Conservation (phyloP, 2,113 vertebrate genomes). For the Capricornis sumatraensis region DNA sequence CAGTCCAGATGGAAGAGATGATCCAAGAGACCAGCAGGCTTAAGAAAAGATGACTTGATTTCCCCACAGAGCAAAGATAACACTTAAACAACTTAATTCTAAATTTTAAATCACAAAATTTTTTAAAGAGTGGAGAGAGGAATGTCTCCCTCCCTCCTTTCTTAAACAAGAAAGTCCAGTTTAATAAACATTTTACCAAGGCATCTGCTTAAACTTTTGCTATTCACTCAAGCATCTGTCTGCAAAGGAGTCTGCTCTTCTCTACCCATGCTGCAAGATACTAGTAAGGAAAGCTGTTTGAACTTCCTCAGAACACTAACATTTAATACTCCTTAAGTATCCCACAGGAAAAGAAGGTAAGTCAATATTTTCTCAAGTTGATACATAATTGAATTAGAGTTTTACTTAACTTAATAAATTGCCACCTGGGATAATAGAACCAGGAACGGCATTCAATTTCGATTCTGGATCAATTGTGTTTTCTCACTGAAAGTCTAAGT, state of each 20-base stretch:
- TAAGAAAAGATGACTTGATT: background rate
- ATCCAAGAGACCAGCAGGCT: background rate
- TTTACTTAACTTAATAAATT: conserved; percentile 48
- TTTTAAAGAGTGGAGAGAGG: background rate
- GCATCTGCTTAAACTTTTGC: background rate
- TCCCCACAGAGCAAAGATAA: background rate
- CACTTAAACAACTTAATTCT: background rate
- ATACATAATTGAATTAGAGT: conserved; percentile 52
- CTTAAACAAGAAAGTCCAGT: background rate
- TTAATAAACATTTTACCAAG: background rate
- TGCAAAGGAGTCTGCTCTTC: background rate
- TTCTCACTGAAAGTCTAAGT: background rate
- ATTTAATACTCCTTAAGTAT: conserved; percentile 34
- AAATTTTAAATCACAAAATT: background rate
- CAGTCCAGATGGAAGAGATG: background rate
- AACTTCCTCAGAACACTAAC: conserved; percentile 25
- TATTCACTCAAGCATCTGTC: background rate
- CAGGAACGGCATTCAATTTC: background rate
- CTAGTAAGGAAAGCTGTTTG: background rate
- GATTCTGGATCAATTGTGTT: background rate
- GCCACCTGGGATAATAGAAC: conserved; percentile 36
- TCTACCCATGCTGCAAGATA: background rate
- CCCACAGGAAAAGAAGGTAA: conserved; percentile 33
- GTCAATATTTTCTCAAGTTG: conserved; percentile 56
- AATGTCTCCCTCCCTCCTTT: background rate